phyloP scores from a whole-genome alignment of 2,797 vertebrate species.

The Sebastiscus tertius region DNA sequence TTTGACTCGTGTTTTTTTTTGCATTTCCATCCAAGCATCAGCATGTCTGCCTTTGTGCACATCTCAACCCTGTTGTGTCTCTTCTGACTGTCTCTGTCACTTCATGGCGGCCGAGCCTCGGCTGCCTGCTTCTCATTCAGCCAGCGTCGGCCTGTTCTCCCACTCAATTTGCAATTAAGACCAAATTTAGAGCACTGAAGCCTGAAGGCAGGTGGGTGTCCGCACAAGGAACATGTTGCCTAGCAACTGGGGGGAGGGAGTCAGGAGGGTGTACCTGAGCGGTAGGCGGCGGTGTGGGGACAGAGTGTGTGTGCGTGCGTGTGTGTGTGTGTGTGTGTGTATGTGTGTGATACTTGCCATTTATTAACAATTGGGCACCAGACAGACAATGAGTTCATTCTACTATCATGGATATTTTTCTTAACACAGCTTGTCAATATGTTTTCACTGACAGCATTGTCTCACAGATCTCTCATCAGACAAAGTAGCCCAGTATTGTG shows the following conservation, averaged over 20 bases:
- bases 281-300: slow-evolving; percentile 66
- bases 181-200: slow-evolving; percentile 85
- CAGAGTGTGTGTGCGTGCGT: slow-evolving; percentile 1
- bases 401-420: not conserved
- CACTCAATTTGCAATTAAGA: slow-evolving; percentile 89
- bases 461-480: not conserved
- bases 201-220: slow-evolving; percentile 87
- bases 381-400: not conserved
- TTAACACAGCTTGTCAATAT: not conserved
- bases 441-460: not conserved
- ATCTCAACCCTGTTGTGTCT: slow-evolving; percentile 6
- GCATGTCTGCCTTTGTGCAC: not conserved
- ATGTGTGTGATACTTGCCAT: not conserved
- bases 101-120: slow-evolving; percentile 49
- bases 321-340: not conserved
- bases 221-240: slow-evolving; percentile 78
- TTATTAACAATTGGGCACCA: not conserved
- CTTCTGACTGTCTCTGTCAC: slow-evolving; percentile 39
- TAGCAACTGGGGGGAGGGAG: slow-evolving; percentile 73
- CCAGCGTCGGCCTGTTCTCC: slow-evolving; percentile 76
- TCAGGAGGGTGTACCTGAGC: slow-evolving; percentile 72
- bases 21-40: not conserved
- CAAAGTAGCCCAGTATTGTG: not conserved
- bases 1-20: slow-evolving; percentile 1
- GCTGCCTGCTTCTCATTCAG: slow-evolving; percentile 82